phyloP scores from a whole-genome alignment of 2,113 vertebrate genomes.

The Paramisgurnus dabryanus region DNA sequence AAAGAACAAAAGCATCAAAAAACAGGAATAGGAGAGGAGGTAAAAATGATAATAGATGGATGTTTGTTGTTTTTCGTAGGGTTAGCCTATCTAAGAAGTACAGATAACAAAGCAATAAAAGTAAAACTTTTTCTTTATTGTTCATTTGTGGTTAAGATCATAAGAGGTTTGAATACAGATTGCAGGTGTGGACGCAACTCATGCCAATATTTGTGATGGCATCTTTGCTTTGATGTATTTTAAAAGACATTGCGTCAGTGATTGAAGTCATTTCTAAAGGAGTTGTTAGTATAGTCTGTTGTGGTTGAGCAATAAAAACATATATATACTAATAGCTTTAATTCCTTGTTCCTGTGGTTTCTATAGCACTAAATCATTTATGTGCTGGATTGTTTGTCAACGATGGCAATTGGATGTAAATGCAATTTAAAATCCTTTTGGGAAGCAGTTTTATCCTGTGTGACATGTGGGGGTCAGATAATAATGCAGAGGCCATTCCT shows the following conservation, averaged over 20 bases:
- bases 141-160: not conserved
- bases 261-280: not conserved
- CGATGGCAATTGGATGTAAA: not conserved
- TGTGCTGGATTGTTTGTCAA: not conserved
- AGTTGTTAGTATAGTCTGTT: not conserved
- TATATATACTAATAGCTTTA: not conserved
- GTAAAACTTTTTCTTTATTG: not conserved
- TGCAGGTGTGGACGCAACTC: not conserved
- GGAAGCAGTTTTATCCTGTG: not conserved
- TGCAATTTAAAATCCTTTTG: not conserved
- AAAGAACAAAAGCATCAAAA: not conserved
- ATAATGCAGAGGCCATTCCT: not conserved
- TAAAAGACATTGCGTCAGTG: not conserved
- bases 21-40: constrained; percentile 22
- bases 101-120: constrained; percentile 10
- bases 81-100: not conserved
- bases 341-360: not conserved
- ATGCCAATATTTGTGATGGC: not conserved
- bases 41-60: not conserved
- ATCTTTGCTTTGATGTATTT: not conserved
- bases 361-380: not conserved
- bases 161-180: not conserved
- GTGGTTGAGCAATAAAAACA: not conserved
- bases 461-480: not conserved
- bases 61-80: not conserved